These are phyloP conservation scores for Tridacna gigas DNA, from an alignment of 2,888 invertebrate species.

Conservation along the genomic window DNA sequence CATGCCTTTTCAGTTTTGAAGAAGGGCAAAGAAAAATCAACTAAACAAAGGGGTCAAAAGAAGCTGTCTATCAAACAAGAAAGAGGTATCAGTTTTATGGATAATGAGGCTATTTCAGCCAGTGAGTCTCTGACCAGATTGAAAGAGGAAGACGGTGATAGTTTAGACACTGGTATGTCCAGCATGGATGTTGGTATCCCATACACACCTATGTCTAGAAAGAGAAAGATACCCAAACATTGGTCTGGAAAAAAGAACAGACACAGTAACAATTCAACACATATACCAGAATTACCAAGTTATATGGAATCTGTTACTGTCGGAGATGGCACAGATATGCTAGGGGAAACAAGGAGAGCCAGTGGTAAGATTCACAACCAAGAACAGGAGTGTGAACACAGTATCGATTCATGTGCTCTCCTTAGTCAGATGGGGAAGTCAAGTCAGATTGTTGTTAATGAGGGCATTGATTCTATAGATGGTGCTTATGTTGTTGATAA, in stretches of 20 bases:
- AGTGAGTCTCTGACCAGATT: conserved; percentile 47
- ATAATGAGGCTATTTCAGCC: conserved; percentile 34
- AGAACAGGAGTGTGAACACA: not conserved
- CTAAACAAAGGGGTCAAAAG: not conserved
- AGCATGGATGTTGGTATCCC: conserved; percentile 47
- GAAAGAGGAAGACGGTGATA: not conserved
- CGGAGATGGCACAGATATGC: not conserved
- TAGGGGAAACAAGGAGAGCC: not conserved
- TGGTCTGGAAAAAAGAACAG: not conserved
- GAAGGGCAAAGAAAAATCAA: not conserved
- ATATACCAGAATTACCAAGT: conserved; percentile 18
- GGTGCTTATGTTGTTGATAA: not conserved
- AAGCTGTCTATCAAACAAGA: not conserved
- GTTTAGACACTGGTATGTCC: not conserved
- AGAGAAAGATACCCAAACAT: not conserved
- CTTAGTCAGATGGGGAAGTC: conserved; percentile 48
- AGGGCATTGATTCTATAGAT: conserved; percentile 9
- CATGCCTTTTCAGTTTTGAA: not conserved
- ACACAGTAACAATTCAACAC: conserved; percentile 2
- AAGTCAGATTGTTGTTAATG: conserved; percentile 2
- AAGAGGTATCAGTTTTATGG: conserved; percentile 27
- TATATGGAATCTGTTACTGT: conserved; percentile 4
- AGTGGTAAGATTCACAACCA: not conserved
- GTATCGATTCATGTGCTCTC: conserved; percentile 25
- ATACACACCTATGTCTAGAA: not conserved